A percentile compares a stretch with the other conserved stretches of the same genome.
Conservation (phyloP, 1,140 invertebrate species). For the Chrysomallon squamiferum region DNA sequence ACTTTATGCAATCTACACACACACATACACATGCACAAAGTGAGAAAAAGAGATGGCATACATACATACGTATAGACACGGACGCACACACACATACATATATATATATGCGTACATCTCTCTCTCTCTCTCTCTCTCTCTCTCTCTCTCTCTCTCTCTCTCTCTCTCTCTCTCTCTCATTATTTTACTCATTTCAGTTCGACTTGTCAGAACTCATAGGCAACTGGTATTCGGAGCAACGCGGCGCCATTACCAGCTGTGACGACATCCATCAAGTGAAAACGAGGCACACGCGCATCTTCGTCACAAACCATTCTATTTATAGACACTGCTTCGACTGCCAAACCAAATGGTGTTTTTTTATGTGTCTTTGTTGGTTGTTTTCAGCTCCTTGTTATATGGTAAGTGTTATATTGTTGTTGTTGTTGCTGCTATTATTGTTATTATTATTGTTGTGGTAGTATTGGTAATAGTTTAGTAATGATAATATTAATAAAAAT, state of each 20-base stretch:
- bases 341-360: constrained; percentile 39
- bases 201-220: constrained; percentile 33
- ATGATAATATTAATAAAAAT: not conserved
- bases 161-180: no score
- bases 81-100: no score
- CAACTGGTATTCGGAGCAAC: constrained; percentile 38
- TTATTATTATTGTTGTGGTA: no score
- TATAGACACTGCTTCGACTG: constrained; percentile 43
- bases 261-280: constrained; percentile 44
- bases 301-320: constrained; percentile 36
- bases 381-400: constrained; percentile 38
- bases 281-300: constrained; percentile 27
- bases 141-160: no score
- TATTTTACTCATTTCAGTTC: constrained; percentile 22
- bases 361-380: constrained; percentile 39
- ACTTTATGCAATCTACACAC: no score
- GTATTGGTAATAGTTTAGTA: not conserved
- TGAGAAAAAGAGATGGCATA: not conserved
- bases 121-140: no score
- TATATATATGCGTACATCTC: no score
- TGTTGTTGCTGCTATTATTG: not conserved
- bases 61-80: no score
- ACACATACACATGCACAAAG: no score
- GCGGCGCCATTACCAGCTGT: constrained; percentile 41
- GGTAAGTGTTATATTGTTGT: constrained; percentile 19